Evolutionary conservation across 2,113 vertebrate genomes (phyloP), one percentile per base, ranked within the genome.

Genomic region (Macquaria australasica): DNA sequence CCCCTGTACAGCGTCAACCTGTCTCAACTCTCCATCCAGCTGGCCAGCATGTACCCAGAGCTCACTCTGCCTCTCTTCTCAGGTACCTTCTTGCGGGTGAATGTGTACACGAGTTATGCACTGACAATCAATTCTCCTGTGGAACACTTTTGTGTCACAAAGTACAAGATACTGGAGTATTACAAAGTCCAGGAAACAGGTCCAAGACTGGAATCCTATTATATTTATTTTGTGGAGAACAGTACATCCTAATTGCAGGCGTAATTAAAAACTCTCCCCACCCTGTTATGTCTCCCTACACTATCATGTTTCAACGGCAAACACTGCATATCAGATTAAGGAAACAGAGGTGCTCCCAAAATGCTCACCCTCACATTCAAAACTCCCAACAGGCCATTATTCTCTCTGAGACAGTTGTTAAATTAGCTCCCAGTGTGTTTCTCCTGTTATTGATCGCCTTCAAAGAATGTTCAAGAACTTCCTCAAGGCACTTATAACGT

Each of bases 11-110:
- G 97, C 15, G 96, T 99, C 77, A 99, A 98, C 12, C 94, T 99
- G 12, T 94, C 96, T 8, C 97, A 97, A 84, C 95, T 99, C 85
- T 99, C 98, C 0, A 96, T 95, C 59, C 98, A 99, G 87, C 96
- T 99, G 86, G 97, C 98, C 91, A 97, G 97, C 94, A 99, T 99
- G 98, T 99, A 98, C 89, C 98, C 98, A 0, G 98, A 99, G 92
- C 98, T 99, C 90, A 99, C 98, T 0, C 96, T 99, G 81, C 98
- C 98, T 0, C 97, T 99, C 70, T 99, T 99, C 95, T 99, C 98
- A 96, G 98, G 98, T 99, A 96, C 21, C 28, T 15, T 43, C 59
- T 37, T 59, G 6, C 58, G 2, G 5, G 23, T 20, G 1, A 39
- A 34, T 31, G 21, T 59, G 66, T 48, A 37, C 23, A 39, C 16